Evolutionary conservation across 2,797 vertebrate species (phyloP).

Genomic region (Propithecus perrieri): DNA sequence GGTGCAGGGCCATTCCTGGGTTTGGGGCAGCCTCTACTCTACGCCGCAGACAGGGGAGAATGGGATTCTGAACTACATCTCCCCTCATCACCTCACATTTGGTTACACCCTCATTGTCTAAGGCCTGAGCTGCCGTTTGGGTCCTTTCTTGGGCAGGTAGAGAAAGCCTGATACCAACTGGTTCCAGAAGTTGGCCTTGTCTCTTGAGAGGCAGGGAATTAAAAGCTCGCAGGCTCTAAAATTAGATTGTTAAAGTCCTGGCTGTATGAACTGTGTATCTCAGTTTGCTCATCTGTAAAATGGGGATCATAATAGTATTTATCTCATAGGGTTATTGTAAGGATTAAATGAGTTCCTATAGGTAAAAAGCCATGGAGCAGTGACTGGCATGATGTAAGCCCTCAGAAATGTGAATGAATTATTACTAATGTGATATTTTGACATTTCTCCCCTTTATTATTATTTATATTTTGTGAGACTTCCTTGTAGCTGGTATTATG

Average conservation of each 20-base stretch:
- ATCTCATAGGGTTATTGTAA: background rate
- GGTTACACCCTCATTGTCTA: background rate
- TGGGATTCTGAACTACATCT: background rate
- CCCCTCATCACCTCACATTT: background rate
- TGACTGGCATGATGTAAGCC: background rate
- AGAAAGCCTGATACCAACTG: background rate
- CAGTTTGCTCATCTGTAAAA: background rate
- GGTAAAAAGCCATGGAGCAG: background rate
- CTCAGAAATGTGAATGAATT: background rate
- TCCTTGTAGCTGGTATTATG: background rate
- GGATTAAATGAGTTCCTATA: background rate
- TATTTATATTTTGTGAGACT: background rate
- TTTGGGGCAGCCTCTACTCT: background rate
- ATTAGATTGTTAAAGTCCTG: background rate
- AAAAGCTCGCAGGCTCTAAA: background rate
- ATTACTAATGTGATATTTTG: background rate
- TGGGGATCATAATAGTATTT: background rate
- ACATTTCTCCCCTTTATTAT: background rate
- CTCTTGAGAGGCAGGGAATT: background rate
- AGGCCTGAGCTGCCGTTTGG: background rate
- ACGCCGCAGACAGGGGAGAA: background rate
- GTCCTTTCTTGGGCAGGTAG: background rate
- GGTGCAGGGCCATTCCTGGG: background rate
- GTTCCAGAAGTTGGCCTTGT: background rate
- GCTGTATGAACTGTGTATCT: background rate